Percentiles rank a stretch among this genome's conserved stretches.
Conservation (phyloP, 2,113 vertebrate genomes). For the Calonectris borealis region DNA sequence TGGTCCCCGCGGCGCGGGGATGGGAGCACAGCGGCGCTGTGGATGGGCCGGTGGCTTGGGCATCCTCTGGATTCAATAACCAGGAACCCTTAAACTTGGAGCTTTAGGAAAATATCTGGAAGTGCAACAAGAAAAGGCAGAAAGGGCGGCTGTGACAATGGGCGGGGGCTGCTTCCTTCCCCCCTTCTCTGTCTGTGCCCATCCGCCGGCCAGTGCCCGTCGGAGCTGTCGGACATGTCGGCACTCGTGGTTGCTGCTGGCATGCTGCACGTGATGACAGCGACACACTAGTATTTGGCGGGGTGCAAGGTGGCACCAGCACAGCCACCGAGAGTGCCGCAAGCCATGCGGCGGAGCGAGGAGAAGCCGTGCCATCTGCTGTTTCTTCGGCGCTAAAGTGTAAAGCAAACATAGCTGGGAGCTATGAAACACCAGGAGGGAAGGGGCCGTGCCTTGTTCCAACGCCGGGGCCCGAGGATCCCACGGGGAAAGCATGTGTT, state of each 20-base stretch:
- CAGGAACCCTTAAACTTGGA: not conserved
- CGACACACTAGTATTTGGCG: not conserved
- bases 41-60: not conserved
- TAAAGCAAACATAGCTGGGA: constrained; percentile 62
- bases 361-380: constrained; percentile 54
- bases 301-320: not conserved
- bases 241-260: not conserved
- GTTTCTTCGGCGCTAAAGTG: constrained; percentile 23
- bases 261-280: not conserved
- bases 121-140: not conserved
- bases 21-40: not conserved
- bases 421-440: constrained; percentile 58
- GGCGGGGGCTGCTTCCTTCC: not conserved
- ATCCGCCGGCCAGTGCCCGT: fast-evolving
- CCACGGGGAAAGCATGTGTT: constrained; percentile 37
- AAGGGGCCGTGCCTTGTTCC: constrained; percentile 11
- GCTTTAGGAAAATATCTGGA: not conserved
- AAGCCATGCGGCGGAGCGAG: not conserved
- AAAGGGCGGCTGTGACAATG: fast-evolving
- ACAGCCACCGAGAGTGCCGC: not conserved
- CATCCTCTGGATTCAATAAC: not conserved
- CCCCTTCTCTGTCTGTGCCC: fast-evolving
- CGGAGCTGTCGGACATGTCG: fast-evolving
- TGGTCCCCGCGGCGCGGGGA: fast-evolving
- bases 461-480: not conserved